Base-by-base conservation (phyloP, 2,797 vertebrate genomes). In the Melanotaenia nigrans region DNA sequence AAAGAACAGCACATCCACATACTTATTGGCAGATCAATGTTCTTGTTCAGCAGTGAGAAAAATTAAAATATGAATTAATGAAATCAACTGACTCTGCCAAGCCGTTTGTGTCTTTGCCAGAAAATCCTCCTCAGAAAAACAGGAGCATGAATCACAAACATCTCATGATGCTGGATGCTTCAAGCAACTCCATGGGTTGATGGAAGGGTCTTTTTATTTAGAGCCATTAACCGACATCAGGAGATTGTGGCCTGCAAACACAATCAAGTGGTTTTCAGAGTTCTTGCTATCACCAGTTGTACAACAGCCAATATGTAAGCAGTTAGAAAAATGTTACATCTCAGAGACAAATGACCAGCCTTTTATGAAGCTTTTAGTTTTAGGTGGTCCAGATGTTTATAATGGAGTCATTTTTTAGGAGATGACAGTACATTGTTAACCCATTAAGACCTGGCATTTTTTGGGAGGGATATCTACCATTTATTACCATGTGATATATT, bases 131-230 rank as follows among this genome's bases (percentile, higher is more conserved):
- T 57, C 53, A 53, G 40, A 5, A 59, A 65, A 45, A 60, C 25
- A 73, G 22, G 16, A 32, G 59, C 68, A 71, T 68, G 56, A 77
- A 45, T 65, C 63, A 66, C 32, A 61, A 67, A 56, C 35, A 64
- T 12, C 24, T 60, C 33, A 40, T 25, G 38, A 67, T 65, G 42
- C 78, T 61, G 54, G 47, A 45, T 40, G 51, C 63, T 11, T 53
- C 1, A 54, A 54, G 53, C 22, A 56, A 9, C 28, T 18, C 18
- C 47, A 69, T 60, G 45, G 20, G 47, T n/a, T 49, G 47, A 22
- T 22, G 18, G 20, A 22, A 49, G 20, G 47, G 47, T 6, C 14
- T 18, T 47, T 47, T 6, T 5, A 32, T 32, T 47, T 20, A 47
- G 18, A 47, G 42, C 18, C 20, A 47, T 8, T 22, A 20, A n/a